Evolutionary conservation across 2,113 vertebrate genomes (phyloP).

Genomic region (Zonotrichia leucophrys): DNA sequence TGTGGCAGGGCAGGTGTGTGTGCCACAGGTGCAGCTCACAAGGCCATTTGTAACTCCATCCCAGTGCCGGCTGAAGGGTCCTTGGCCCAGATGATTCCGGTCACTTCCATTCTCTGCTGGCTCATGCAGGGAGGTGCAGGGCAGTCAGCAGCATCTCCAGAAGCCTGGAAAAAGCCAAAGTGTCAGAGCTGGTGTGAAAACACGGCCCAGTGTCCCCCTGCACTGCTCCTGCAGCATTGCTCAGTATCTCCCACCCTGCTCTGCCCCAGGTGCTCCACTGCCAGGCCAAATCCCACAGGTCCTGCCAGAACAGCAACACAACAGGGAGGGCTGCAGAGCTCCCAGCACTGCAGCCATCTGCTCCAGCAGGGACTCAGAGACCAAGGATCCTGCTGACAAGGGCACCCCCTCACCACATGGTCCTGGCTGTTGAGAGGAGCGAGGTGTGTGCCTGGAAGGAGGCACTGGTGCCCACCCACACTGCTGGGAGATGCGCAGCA

Average conservation of each 20-base stretch:
- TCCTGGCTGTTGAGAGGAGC: not conserved
- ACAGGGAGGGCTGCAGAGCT: not conserved
- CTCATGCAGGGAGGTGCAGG: not conserved
- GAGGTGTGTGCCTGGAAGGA: not conserved
- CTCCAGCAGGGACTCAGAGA: not conserved
- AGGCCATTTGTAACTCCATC: not conserved
- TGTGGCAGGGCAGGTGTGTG: not conserved
- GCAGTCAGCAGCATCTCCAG: not conserved
- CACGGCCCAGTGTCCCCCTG: accelerated
- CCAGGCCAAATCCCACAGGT: not conserved
- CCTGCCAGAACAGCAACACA: not conserved
- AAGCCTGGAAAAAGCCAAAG: slow-evolving; percentile 58
- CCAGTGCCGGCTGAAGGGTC: not conserved
- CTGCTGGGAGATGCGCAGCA: not conserved
- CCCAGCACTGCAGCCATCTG: not conserved
- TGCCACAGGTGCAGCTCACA: not conserved
- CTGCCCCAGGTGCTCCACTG: not conserved
- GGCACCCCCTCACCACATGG: not conserved
- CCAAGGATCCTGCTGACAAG: not conserved
- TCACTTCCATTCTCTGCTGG: not conserved
- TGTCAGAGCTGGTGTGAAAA: not conserved
- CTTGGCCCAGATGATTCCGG: not conserved
- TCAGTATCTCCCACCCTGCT: not conserved
- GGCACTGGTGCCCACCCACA: accelerated
- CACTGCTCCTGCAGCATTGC: not conserved